phyloP scores from a whole-genome alignment of 2,797 vertebrate genomes.

The Philypnodon macrostomus region DNA sequence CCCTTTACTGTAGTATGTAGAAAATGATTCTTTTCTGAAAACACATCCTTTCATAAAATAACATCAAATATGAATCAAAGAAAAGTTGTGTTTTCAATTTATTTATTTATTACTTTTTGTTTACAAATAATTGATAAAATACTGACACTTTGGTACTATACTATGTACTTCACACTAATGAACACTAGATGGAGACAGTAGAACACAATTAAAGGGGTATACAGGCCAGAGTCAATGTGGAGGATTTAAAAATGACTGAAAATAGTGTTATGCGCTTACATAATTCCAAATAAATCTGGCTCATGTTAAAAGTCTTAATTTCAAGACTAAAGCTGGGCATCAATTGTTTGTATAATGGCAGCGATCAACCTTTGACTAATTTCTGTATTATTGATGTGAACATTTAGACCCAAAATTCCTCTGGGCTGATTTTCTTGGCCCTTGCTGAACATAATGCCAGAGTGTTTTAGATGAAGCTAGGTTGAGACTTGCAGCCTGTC shows the following conservation, averaged over 20 bases:
- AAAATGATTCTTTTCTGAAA: too few relatives aligned
- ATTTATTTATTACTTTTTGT: too few relatives aligned
- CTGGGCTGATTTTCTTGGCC: conserved; percentile 30
- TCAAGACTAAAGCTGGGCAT: too few relatives aligned
- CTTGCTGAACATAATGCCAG: conserved; percentile 15
- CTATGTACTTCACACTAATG: not conserved
- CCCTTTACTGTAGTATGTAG: too few relatives aligned
- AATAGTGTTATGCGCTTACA: not conserved
- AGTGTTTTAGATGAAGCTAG: conserved; percentile 33
- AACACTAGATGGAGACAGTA: conserved; percentile 54
- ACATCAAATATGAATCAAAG: too few relatives aligned
- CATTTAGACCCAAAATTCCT: conserved; percentile 27
- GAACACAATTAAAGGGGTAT: conserved; percentile 3
- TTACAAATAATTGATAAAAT: not conserved
- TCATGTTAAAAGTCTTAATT: too few relatives aligned
- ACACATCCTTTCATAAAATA: too few relatives aligned
- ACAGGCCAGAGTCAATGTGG: not conserved
- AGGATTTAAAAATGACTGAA: not conserved
- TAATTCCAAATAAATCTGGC: too few relatives aligned
- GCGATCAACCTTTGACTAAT: conserved; percentile 30
- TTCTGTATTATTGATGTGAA: conserved; percentile 43
- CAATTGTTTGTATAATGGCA: too few relatives aligned
- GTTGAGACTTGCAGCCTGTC: conserved; percentile 57
- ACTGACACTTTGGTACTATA: not conserved
- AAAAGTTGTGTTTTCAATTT: too few relatives aligned